Base-by-base conservation (phyloP, 2,797 vertebrate species). In the Cephalopachus bancanus region DNA sequence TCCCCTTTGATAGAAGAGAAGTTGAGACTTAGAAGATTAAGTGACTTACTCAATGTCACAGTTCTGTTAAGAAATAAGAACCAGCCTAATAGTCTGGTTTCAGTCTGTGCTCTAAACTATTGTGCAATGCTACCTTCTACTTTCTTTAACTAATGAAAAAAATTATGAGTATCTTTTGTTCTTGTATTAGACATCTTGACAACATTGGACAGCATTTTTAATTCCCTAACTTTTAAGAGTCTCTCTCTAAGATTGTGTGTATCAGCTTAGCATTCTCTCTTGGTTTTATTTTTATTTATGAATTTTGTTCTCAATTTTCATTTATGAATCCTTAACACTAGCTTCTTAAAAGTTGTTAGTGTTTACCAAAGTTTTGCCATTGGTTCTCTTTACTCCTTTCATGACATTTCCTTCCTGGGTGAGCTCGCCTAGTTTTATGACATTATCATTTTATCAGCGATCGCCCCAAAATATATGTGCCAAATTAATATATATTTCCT, bases 91-190 rank as follows among this genome's bases (percentile, higher is more conserved):
- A 37, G 16, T 33, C 44, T 44, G 15, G 24, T 10, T 69, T 5
- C 0, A 57, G 2, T 2, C 59, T 55, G 7, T 60, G 22, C n/a
- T 69, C 28, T 79, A 44, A 62, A 22, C 62, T 67, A 12, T 69
- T 20, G n/a, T 33, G 16, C 22, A 14, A 28, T 44, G 17, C 28
- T 85, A 37, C 17, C 22, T 57, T 78, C 22, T 65, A 9, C 57
- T 6, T 57, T 76, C 4, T 72, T 83, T 59, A 87, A 44, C 30
- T n/a, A 20, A 19, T 24, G 24, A 72, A 57, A 57, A 84, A 44
- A 24, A 20, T 9, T 83, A 0, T 55, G 30, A 8, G 0, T 30
- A 1, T 4, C 7, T 10, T 69, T 75, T 64, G 7, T 6, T 2
- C 49, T 57, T 33, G 24, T 5, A 5, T 14, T 30, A 49, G 7